Evolutionary conservation across 1,140 invertebrate genomes (phyloP).

Genomic region (Plutomurus gul): DNA sequence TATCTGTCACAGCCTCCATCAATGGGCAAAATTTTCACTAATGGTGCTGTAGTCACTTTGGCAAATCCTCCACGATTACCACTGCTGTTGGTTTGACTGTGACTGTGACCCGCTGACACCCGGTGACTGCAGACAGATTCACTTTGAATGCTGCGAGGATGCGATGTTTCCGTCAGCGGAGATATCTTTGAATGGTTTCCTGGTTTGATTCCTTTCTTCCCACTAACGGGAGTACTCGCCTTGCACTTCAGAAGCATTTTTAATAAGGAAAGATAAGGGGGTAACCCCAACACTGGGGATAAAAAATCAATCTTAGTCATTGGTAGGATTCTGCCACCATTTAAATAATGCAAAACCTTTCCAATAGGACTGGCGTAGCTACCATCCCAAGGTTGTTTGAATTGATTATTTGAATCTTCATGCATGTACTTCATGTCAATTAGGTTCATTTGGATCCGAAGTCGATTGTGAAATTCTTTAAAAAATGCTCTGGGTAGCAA

Average conservation of each 20-base stretch:
- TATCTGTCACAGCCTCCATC: not conserved
- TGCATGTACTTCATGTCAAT: slow-evolving; percentile 33
- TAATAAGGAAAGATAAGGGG: not conserved
- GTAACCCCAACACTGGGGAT: not conserved
- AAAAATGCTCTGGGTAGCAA: slow-evolving; percentile 36
- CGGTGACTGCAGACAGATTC: too few species aligned
- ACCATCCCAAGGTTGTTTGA: not conserved
- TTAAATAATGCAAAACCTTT: slow-evolving; percentile 40
- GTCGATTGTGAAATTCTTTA: slow-evolving; percentile 20
- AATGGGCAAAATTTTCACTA: not conserved
- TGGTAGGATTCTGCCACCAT: slow-evolving; percentile 30
- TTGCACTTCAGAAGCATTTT: not conserved
- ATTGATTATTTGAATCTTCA: not conserved
- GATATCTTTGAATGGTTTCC: too few species aligned
- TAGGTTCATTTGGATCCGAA: slow-evolving; percentile 39
- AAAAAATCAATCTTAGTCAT: slow-evolving; percentile 1
- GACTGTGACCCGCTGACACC: too few species aligned
- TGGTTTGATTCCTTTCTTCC: too few species aligned
- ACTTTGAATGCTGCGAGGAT: too few species aligned
- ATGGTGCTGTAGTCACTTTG: too few species aligned
- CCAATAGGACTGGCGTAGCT: slow-evolving; percentile 13
- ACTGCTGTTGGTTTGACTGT: too few species aligned
- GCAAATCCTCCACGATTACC: too few species aligned
- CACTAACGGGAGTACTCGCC: too few species aligned
- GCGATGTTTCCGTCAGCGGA: too few species aligned